A percentile compares a stretch with the other conserved stretches of the same genome.
Conservation (phyloP, 2,888 invertebrate species). For the Ennomos fuscantarius region DNA sequence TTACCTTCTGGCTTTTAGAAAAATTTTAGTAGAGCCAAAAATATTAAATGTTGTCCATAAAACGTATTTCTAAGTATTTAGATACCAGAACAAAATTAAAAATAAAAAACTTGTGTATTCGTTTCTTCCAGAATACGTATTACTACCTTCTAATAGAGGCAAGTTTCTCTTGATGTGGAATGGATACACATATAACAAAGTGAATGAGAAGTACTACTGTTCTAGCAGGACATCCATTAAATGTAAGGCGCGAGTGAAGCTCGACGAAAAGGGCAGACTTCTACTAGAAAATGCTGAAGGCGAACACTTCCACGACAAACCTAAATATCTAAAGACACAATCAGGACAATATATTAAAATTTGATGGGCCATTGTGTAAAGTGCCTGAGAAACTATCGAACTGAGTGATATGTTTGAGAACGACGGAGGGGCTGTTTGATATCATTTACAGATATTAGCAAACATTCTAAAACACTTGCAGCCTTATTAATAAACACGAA, state of each 20-base stretch:
- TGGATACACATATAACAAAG: slow-evolving; percentile 34
- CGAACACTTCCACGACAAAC: slow-evolving; percentile 34
- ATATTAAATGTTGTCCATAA: too few relatives aligned
- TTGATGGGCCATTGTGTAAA: not conserved
- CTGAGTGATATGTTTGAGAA: too few relatives aligned
- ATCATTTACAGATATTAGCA: too few relatives aligned
- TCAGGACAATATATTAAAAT: slow-evolving; percentile 1
- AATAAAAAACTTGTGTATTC: too few relatives aligned
- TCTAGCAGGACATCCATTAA: slow-evolving; percentile 27
- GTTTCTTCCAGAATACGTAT: slow-evolving; percentile 14
- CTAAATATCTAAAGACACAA: not conserved
- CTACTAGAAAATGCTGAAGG: slow-evolving; percentile 3
- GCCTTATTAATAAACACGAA: too few relatives aligned
- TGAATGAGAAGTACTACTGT: slow-evolving; percentile 34
- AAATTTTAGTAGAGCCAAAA: too few relatives aligned
- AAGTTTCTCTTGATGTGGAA: slow-evolving; percentile 43
- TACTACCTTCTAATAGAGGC: slow-evolving; percentile 21
- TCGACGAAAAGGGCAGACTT: slow-evolving; percentile 4
- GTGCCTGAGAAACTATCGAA: too few relatives aligned
- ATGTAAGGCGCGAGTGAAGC: slow-evolving; percentile 39
- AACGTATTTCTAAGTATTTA: too few relatives aligned
- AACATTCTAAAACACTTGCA: too few relatives aligned
- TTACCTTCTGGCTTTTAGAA: too few relatives aligned
- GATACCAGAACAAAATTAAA: not conserved
- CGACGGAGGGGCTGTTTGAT: too few relatives aligned